Base-by-base conservation (phyloP, 2,113 vertebrate genomes). In the Strix uralensis region DNA sequence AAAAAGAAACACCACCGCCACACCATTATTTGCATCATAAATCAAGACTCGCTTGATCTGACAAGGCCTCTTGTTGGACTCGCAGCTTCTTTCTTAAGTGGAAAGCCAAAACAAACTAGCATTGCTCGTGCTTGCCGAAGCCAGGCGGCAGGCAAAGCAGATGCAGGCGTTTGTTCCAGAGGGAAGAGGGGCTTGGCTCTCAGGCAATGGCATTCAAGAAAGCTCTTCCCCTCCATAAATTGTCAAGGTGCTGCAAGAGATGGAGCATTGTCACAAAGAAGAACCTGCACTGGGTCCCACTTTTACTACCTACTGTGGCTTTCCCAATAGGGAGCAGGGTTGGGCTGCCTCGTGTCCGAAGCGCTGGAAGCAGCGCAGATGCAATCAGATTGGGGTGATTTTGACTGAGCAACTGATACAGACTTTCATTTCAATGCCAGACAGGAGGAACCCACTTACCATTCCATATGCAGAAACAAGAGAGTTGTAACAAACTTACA, bases 1-100 rank as follows among this genome's bases (percentile, higher is more conserved):
- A 96, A 95, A 94, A 96, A 88, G 93, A 69, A 97, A 88, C 97
- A 81, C 92, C 96, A 95, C 92, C 90, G 81, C 95, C 96, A 96
- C 96, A 94, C 94, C 96, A 96, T 97, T 97, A 92, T 93, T 97
- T 96, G 96, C 96, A 94, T 96, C 97, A 88, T 88, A 97, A 97
- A 83, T 93, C 96, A 96, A 97, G 97, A 97, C 93, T 94, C 46
- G 74, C 91, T 92, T 69, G 96, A 96, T 96, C 96, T 96, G 97
- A 95, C 94, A 95, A 95, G 95, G 92, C 96, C 96, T 73, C 94
- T 96, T 95, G 95, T 96, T 96, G 95, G 94, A 96, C 96, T 94
- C 92, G 58, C 96, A 94, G 96, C 96, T 94, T 90, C 96, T 97
- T 92, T 90, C 89, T 95, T 95, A 93, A 90, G 7, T 11, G 96